These are phyloP conservation scores for Iselma pallidipennis DNA, from an alignment of 2,888 invertebrate genomes.

Conservation along the genomic window DNA sequence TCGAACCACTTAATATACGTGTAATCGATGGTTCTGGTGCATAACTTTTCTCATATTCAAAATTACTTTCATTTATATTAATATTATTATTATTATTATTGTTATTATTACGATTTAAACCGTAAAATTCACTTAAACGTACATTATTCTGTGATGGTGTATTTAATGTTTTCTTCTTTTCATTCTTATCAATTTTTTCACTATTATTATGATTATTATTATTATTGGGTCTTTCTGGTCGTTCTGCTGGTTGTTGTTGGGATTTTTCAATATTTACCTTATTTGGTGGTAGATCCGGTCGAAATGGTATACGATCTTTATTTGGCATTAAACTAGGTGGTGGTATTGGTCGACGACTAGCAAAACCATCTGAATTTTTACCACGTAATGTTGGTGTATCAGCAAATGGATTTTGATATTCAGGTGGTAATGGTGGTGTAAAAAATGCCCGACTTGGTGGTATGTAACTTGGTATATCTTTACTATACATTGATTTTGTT, in stretches of 20 bases:
- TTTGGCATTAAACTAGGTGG: slow-evolving; percentile 81
- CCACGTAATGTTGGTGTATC: slow-evolving; percentile 81
- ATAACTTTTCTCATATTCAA: slow-evolving; percentile 55
- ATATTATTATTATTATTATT: slow-evolving; percentile 4
- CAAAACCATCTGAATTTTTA: slow-evolving; percentile 67
- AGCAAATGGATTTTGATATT: slow-evolving; percentile 84
- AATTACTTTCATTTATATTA: slow-evolving; percentile 50
- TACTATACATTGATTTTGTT: slow-evolving; percentile 64
- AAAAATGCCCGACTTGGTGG: slow-evolving; percentile 76
- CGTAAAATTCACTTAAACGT: slow-evolving; percentile 51
- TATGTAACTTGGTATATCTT: slow-evolving; percentile 80
- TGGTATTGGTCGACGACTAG: slow-evolving; percentile 77
- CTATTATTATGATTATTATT: slow-evolving; percentile 26
- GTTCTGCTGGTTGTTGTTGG: slow-evolving; percentile 9
- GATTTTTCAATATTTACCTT: slow-evolving; percentile 50
- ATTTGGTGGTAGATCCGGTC: slow-evolving; percentile 62
- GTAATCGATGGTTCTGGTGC: slow-evolving; percentile 84
- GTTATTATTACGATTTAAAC: slow-evolving; percentile 37
- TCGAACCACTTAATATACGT: slow-evolving; percentile 82
- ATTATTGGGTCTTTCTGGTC: slow-evolving; percentile 15
- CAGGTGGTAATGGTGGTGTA: slow-evolving; percentile 82
- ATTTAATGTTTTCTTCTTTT: slow-evolving; percentile 73
- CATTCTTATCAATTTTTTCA: slow-evolving; percentile 41
- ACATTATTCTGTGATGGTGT: slow-evolving; percentile 73
- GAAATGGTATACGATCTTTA: slow-evolving; percentile 81